A percentile compares a stretch with the other conserved stretches of the same genome.
Evolutionary conservation across 2,888 invertebrate genomes (phyloP).

Genomic region (Lasioglossum vierecki): DNA sequence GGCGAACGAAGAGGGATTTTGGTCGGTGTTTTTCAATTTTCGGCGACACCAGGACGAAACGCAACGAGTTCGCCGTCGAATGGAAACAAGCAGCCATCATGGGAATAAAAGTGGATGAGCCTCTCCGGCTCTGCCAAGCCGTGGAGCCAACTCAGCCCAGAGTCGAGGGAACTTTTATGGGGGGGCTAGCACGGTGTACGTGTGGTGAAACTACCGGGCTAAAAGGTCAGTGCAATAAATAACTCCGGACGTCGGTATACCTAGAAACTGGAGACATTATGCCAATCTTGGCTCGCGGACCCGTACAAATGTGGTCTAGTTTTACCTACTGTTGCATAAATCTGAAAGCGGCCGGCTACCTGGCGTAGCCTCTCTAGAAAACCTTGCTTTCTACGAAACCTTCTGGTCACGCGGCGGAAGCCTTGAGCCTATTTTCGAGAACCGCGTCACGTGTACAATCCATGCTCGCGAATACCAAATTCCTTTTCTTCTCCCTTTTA

Average conservation of each 20-base stretch:
- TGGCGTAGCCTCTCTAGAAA: slow-evolving; percentile 59
- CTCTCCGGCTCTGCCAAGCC: slow-evolving; percentile 57
- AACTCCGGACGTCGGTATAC: slow-evolving; percentile 78
- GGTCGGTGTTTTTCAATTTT: not conserved
- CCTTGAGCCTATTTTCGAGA: slow-evolving; percentile 64
- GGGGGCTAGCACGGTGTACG: slow-evolving; percentile 66
- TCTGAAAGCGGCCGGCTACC: slow-evolving; percentile 65
- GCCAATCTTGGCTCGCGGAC: slow-evolving; percentile 70
- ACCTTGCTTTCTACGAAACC: slow-evolving; percentile 59
- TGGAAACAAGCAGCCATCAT: slow-evolving; percentile 34
- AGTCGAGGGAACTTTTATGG: slow-evolving; percentile 74
- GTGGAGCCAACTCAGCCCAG: slow-evolving; percentile 56
- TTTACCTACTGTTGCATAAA: slow-evolving; percentile 73
- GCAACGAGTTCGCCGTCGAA: slow-evolving; percentile 20
- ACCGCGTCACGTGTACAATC: slow-evolving; percentile 46
- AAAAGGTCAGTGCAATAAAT: slow-evolving; percentile 83
- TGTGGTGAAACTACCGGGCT: slow-evolving; percentile 79
- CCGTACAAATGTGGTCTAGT: slow-evolving; percentile 75
- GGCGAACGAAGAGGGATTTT: not conserved
- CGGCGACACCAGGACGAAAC: not conserved
- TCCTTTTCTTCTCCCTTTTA: not conserved
- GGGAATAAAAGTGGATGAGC: slow-evolving; percentile 68
- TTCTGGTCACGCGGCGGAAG: slow-evolving; percentile 52
- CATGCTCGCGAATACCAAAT: slow-evolving; percentile 27
- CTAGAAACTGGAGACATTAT: slow-evolving; percentile 77